Conservation (phyloP, 23 tunicate species). For the Aplidium turbinatum region DNA sequence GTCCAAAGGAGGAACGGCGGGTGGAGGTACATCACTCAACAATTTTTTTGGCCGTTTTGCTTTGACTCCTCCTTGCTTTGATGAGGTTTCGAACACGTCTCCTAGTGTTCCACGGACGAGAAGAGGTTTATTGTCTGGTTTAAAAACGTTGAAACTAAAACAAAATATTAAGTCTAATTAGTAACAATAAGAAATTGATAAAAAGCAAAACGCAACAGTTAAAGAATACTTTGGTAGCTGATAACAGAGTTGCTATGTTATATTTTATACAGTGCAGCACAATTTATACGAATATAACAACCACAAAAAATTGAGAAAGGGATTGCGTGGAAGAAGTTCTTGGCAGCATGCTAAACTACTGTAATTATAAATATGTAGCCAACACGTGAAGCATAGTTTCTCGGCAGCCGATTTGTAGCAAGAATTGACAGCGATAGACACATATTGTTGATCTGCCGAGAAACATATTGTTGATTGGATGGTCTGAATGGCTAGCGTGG, state of each 20-base stretch:
- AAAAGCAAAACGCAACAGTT: not conserved
- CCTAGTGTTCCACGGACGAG: constrained; percentile 74
- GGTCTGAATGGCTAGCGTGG: too few species aligned
- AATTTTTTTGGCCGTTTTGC: constrained; percentile 30
- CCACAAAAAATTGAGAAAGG: not conserved
- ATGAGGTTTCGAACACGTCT: constrained; percentile 53
- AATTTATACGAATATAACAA: not conserved
- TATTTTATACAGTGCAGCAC: too few species aligned
- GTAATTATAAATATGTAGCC: too few species aligned
- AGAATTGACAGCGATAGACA: too few species aligned
- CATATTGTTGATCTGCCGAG: too few species aligned
- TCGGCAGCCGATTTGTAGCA: too few species aligned
- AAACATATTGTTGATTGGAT: too few species aligned
- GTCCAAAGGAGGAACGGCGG: constrained; percentile 41
- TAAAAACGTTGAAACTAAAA: constrained; percentile 70
- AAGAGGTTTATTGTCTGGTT: constrained; percentile 54
- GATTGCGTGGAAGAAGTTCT: too few species aligned
- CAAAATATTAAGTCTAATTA: not conserved
- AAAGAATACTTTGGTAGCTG: not conserved
- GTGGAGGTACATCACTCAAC: constrained; percentile 50
- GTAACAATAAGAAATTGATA: not conserved
- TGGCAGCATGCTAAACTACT: too few species aligned
- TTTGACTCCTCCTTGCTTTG: constrained; percentile 2
- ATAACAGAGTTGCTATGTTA: too few species aligned
- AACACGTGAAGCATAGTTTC: too few species aligned